These are phyloP conservation scores for Bergia sp. DNA, from an alignment of 92 coral and sea anemone species.

Conservation along the genomic window DNA sequence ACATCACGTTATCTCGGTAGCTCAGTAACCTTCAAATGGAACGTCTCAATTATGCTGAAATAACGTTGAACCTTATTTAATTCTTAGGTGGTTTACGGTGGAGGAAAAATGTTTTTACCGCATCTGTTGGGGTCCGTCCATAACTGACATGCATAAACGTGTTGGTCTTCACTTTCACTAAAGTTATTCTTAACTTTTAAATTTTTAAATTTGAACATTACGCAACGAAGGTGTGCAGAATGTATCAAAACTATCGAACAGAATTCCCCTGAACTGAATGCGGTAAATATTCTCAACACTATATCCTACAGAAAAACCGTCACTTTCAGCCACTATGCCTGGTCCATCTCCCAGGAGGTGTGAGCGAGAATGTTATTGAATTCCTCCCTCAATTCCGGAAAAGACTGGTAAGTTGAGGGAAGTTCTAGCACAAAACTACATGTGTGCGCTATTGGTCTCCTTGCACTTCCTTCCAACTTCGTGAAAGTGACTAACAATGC, in stretches of 20 bases:
- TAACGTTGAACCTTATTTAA: not conserved
- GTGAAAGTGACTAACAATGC: constrained; percentile 39
- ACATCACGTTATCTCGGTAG: constrained; percentile 8
- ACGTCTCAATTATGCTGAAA: constrained; percentile 1
- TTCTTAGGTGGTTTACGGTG: constrained; percentile 1
- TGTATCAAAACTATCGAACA: not conserved
- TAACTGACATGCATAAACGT: not conserved
- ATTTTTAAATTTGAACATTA: not conserved
- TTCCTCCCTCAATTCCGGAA: constrained; percentile 55
- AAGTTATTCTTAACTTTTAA: constrained; percentile 1
- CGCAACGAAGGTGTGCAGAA: constrained; percentile 2
- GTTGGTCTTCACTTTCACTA: not conserved
- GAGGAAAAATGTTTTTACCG: not conserved
- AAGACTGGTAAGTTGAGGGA: constrained; percentile 44
- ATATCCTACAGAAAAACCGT: not conserved
- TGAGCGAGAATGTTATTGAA: constrained; percentile 39
- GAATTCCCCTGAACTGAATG: not conserved
- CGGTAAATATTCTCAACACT: not conserved
- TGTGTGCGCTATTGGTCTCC: constrained; percentile 55
- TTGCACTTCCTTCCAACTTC: constrained; percentile 22
- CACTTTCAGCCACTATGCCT: no score
- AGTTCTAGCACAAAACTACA: constrained; percentile 49
- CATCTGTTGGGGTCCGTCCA: not conserved
- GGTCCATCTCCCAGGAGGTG: constrained; percentile 45
- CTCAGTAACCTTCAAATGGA: not conserved